Base-by-base conservation (phyloP, 2,797 vertebrate species). In the Hyperoplus lanceolatus region DNA sequence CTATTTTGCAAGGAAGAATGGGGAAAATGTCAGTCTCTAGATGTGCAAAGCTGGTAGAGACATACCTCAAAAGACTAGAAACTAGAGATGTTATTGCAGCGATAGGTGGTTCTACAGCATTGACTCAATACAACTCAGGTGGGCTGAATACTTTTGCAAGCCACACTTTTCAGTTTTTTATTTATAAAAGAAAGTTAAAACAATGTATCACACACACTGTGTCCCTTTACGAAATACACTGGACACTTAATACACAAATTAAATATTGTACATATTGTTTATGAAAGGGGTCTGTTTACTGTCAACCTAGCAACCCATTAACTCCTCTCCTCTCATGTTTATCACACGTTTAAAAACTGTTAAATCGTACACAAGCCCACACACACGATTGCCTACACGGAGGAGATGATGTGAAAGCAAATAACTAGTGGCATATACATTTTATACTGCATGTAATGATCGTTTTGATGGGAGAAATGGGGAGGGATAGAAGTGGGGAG, bases 371-470 rank as follows among this genome's bases (percentile, higher is more conserved):
- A 55, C 48, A 41, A 1, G 2, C 21, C 42, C 1, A 3, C 5
- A n/a, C 59, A 63, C 38, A 49, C 68, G 66, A 75, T 71, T 70
- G 36, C 43, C 29, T 51, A 39, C 63, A 56, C 1, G 6, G 5
- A 2, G 14, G 15, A 12, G 57, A 13, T 50, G 43, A 75, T 45
- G 59, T 77, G 48, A 45, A 54, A 73, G 84, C 60, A 70, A 80
- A 84, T 66, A 65, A 42, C 11, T 70, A 75, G 73, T 66, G 60
- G 69, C 56, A 53, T 41, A 36, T 67, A 36, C 78, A 67, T 77
- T 54, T 45, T 41, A 69, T 41, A 50, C 18, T 36, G 61, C 45
- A 43, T 73, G 50, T 38, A 58, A 42, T 41, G 8, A 73, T 69
- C 38, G 41, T 64, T 70, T 56, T 38, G 18, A 46, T 49, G 48